phyloP scores from a whole-genome alignment of 2,113 vertebrate species.

The Toxotes chatareus region DNA sequence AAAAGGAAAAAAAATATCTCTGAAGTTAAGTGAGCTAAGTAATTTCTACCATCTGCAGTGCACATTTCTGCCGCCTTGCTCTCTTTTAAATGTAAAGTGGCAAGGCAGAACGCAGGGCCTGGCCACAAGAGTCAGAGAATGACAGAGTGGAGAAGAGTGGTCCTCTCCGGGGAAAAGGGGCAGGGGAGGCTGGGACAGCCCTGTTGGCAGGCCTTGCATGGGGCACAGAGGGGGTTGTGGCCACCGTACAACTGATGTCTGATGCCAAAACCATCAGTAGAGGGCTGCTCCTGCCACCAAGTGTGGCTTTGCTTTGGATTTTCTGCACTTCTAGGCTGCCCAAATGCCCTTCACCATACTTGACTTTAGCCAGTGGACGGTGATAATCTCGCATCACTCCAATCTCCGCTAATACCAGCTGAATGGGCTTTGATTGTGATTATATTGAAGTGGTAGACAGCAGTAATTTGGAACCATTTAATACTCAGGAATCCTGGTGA shows the following conservation, averaged over 20 bases:
- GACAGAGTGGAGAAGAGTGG: conserved; percentile 77
- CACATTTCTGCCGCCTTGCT: conserved; percentile 78
- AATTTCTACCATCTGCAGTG: conserved; percentile 84
- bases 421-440: conserved; percentile 65
- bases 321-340: conserved; percentile 1
- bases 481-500: conserved; percentile 50
- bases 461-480: conserved; percentile 43
- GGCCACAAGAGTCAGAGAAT: conserved; percentile 75
- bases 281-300: conserved; percentile 46
- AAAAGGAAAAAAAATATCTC: conserved; percentile 60
- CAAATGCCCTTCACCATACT: conserved; percentile 60
- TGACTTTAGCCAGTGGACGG: conserved; percentile 41
- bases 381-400: conserved; percentile 73
- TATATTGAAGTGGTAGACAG: conserved; percentile 51
- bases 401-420: conserved; percentile 67
- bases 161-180: conserved; percentile 60
- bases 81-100: conserved; percentile 78
- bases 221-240: conserved; percentile 46
- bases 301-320: conserved; percentile 44
- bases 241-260: conserved; percentile 16
- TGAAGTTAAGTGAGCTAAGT: conserved; percentile 80
- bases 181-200: conserved; percentile 48
- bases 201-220: conserved; percentile 55
- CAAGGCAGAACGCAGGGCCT: conserved; percentile 75
- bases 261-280: conserved; percentile 64